phyloP scores from a whole-genome alignment of 2,113 vertebrate species.

The Solea senegalensis region DNA sequence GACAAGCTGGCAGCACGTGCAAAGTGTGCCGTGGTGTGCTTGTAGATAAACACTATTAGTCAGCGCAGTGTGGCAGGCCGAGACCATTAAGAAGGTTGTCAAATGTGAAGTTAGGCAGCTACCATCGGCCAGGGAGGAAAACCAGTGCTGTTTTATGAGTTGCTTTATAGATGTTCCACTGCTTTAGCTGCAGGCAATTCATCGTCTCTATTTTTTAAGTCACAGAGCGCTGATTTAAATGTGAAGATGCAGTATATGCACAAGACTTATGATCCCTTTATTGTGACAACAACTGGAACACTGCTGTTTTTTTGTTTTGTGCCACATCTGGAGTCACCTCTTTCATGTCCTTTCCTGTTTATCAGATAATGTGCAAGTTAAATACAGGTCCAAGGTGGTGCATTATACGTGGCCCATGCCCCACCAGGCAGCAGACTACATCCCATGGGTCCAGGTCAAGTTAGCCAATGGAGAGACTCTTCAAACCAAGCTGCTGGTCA shows the following conservation, averaged over 20 bases:
- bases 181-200: constrained; percentile 51
- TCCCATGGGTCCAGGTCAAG: constrained; percentile 92
- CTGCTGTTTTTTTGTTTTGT: background rate
- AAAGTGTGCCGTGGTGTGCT: constrained; percentile 52
- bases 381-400: constrained; percentile 90
- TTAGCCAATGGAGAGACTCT: constrained; percentile 90
- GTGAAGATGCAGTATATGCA: constrained; percentile 32
- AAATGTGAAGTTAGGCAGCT: constrained; percentile 60
- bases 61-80: constrained; percentile 52
- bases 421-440: constrained; percentile 77
- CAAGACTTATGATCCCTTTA: constrained; percentile 30
- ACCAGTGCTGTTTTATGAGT: constrained; percentile 71
- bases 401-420: constrained; percentile 88
- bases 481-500: constrained; percentile 93
- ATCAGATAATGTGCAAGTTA: constrained; percentile 88
- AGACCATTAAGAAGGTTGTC: constrained; percentile 68
- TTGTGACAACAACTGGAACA: constrained; percentile 14
- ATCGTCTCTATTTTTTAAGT: constrained; percentile 34
- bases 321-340: constrained; percentile 11
- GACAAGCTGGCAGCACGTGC: constrained; percentile 43
- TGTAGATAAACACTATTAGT: constrained; percentile 80
- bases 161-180: constrained; percentile 73
- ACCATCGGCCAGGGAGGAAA: constrained; percentile 64
- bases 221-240: constrained; percentile 47
- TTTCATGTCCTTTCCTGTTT: constrained; percentile 35